Conservation (phyloP, 92 coral and sea anemone species). For the Porites rus region DNA sequence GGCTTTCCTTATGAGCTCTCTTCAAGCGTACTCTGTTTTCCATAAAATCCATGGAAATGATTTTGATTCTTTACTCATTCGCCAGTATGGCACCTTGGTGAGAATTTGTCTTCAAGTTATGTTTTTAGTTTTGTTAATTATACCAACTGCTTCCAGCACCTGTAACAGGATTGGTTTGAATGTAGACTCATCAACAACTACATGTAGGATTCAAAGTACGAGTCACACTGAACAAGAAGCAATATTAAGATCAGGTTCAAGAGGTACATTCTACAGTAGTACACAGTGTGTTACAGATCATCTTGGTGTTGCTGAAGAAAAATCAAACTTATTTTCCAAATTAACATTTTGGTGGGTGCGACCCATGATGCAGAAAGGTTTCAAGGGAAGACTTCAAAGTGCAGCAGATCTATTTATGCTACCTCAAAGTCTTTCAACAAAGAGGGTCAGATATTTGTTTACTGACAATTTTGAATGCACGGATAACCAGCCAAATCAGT, state of each 20-base stretch:
- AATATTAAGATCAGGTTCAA: conserved; percentile 72
- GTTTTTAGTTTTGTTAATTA: conserved; percentile 49
- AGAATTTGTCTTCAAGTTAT: conserved; percentile 70
- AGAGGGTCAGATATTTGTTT: conserved; percentile 68
- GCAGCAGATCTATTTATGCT: conserved; percentile 82
- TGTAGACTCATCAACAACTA: conserved; percentile 9
- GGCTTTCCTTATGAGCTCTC: conserved; percentile 52
- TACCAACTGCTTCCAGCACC: conserved; percentile 41
- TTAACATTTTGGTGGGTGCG: conserved; percentile 95
- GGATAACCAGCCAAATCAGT: conserved; percentile 1
- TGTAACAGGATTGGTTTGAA: not conserved
- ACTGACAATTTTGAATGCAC: conserved; percentile 50
- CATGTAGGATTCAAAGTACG: conserved; percentile 66
- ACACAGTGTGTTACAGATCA: conserved; percentile 74
- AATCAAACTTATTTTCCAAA: conserved; percentile 78
- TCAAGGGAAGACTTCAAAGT: conserved; percentile 71
- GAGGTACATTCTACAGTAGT: conserved; percentile 88
- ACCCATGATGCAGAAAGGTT: conserved; percentile 84
- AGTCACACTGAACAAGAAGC: conserved; percentile 65
- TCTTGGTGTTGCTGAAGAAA: conserved; percentile 87
- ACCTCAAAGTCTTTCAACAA: conserved; percentile 83
- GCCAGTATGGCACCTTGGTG: conserved; percentile 71
- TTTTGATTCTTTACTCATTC: conserved; percentile 47
- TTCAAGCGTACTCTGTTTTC: conserved; percentile 73
- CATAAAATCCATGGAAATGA: conserved; percentile 14